Percentiles rank a stretch among this genome's conserved stretches.
phyloP scores from a whole-genome alignment of 2,888 invertebrate species.

The Tiphia femorata region DNA sequence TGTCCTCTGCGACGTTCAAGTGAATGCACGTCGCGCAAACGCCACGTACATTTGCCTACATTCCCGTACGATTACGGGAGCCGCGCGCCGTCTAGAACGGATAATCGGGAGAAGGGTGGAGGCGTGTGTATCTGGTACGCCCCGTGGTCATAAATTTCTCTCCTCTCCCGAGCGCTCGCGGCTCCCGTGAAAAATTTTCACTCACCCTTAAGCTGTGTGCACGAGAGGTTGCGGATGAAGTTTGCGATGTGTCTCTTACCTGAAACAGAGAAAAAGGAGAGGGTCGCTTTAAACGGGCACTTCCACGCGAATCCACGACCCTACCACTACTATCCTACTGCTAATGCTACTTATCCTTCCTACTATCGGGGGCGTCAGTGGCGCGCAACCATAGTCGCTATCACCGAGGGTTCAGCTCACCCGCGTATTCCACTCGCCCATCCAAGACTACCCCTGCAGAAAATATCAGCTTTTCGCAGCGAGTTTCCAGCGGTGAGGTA shows the following conservation, averaged over 20 bases:
- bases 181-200: slow-evolving; percentile 18
- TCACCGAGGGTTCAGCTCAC: too few species aligned
- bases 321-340: too few species aligned
- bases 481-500: slow-evolving; percentile 21
- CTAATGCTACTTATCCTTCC: too few species aligned
- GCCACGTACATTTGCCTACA: too few species aligned
- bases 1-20: too few species aligned
- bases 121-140: background rate
- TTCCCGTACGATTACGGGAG: too few species aligned
- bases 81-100: too few species aligned
- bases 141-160: slow-evolving; percentile 1
- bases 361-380: background rate
- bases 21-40: too few species aligned
- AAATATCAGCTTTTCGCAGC: slow-evolving; percentile 25
- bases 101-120: slow-evolving; percentile 10
- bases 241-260: slow-evolving; percentile 45
- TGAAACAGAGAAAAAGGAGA: slow-evolving; percentile 41
- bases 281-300: slow-evolving; percentile 30
- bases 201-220: slow-evolving; percentile 25
- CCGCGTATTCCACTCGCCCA: too few species aligned
- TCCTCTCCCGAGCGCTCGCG: background rate
- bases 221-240: slow-evolving; percentile 8
- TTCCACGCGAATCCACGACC: too few species aligned
- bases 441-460: too few species aligned
- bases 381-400: too few species aligned